Evolutionary conservation across 2,888 invertebrate species (phyloP).

Genomic region (Cataglyphis livida): DNA sequence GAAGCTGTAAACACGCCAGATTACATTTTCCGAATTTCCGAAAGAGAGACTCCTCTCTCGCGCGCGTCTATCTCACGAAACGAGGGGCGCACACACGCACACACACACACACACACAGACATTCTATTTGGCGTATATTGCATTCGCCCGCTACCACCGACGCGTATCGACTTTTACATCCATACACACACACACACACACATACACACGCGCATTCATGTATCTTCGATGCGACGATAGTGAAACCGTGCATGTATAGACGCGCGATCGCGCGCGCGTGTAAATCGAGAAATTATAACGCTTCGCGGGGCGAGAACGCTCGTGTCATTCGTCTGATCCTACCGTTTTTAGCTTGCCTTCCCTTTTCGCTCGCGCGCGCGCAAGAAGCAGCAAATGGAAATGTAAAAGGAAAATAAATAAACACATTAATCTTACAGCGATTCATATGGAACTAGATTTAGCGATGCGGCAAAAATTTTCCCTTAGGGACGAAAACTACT

Average conservation of each 20-base stretch:
- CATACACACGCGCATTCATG: not conserved
- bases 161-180: conserved; percentile 47
- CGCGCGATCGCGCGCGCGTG: conserved; percentile 47
- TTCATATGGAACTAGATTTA: not conserved
- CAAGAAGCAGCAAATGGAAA: not conserved
- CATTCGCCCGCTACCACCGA: conserved; percentile 35
- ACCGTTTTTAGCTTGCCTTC: not conserved
- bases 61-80: conserved; percentile 4
- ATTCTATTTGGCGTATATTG: conserved; percentile 37
- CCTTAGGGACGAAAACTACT: not conserved
- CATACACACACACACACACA: not conserved
- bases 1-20: conserved; percentile 19
- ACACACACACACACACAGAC: not conserved
- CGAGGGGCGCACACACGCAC: not conserved
- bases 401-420: not conserved
- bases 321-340: conserved; percentile 23
- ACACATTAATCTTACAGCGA: not conserved
- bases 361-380: not conserved
- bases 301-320: conserved; percentile 40
- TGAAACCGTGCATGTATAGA: conserved; percentile 47
- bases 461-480: conserved; percentile 4
- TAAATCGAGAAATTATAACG: conserved; percentile 52
- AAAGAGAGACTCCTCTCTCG: conserved; percentile 14
- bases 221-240: conserved; percentile 23
- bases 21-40: conserved; percentile 33